Base-by-base conservation (phyloP, 2,888 invertebrate genomes). In the Oxystoma pomonae region DNA sequence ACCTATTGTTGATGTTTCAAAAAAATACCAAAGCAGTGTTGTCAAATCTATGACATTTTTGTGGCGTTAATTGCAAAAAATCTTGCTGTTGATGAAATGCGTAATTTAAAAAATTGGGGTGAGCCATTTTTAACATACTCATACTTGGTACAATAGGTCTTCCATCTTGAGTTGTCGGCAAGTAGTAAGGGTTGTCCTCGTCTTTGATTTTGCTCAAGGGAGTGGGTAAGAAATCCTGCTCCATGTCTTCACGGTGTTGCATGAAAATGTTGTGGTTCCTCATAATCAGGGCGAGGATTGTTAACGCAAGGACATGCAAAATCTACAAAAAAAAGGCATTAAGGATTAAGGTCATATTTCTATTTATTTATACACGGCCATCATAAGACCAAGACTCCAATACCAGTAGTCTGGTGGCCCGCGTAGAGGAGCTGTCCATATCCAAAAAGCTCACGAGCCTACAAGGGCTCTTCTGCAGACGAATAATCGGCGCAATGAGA, bases 251-350 rank as follows among this genome's bases (percentile, higher is more conserved):
- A 20, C 70, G 69, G 22, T 68, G 71, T 62, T 81, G 79, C 20
- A 86, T 83, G 72, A 90, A 82, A 70, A 90, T 83, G 57, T 87
- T 86, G 20, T 91, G 90, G 77, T 91, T 89, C 58, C 90, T 84
- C 76, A 91, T 86, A 59, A 91, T 85, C 57, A 90, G 85, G 16
- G 90, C 90, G 71, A 92, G 79, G 67, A 91, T 86, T 57, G 89
- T 89, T 69, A 93, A 79, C 0, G 90, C 90, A 72, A 92, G 77
- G 64, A 92, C 83, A 75, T 92, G 91, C 59, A 92, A 81, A 80
- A 91, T 85, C 92, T 92, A 75, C 16, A 80, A 80, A 66, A 55
- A 61, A 18, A 19, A 17, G 50, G 12, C 7, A 49, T 17, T 55
- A 19, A n/a, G 19, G 50, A 22, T 58, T 1, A 50, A 58, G 53